Conservation (phyloP, 2,797 vertebrate species). For the Phoebastria nigripes region DNA sequence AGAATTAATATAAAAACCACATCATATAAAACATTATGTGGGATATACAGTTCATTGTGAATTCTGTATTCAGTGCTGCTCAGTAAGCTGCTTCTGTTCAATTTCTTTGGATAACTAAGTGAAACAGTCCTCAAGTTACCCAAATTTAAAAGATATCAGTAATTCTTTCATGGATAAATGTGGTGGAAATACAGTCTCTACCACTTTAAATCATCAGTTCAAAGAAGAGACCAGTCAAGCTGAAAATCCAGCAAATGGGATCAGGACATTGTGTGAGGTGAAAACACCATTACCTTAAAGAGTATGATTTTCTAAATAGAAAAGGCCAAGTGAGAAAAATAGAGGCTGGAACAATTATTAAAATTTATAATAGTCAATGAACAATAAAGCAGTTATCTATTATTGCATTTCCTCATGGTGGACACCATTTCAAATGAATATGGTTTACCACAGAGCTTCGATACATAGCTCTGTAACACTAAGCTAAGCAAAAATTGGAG, state of each 20-base stretch:
- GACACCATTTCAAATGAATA: not conserved
- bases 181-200: not conserved
- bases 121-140: not conserved
- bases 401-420: not conserved
- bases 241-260: not conserved
- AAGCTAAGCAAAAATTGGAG: not conserved
- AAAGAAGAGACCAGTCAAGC: not conserved
- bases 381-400: not conserved
- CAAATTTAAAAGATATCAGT: not conserved
- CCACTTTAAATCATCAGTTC: not conserved
- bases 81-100: not conserved
- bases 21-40: not conserved
- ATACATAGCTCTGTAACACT: not conserved
- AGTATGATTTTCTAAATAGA: not conserved
- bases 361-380: not conserved
- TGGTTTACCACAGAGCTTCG: not conserved
- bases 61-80: not conserved
- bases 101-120: not conserved
- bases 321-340: not conserved
- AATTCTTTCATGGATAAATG: not conserved
- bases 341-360: not conserved
- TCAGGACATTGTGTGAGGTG: not conserved
- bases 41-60: not conserved
- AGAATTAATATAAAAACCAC: not conserved
- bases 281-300: not conserved